Percentiles rank a stretch among this genome's conserved stretches.
Evolutionary conservation across 2,888 invertebrate genomes (phyloP).

Genomic region (Halictus quadricinctus): DNA sequence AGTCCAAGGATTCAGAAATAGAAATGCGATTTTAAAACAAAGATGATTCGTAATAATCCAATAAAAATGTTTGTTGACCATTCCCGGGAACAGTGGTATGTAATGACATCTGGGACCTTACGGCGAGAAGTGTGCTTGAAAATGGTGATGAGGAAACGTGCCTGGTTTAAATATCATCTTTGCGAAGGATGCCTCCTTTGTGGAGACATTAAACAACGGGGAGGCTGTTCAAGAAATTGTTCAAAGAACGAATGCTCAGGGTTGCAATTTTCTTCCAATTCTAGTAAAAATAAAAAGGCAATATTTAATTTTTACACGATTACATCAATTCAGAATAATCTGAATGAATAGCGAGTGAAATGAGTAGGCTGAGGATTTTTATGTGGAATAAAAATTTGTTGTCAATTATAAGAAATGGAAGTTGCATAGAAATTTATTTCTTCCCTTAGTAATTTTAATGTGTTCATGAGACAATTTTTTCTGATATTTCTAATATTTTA

Average conservation of each 20-base stretch:
- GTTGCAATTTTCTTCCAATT: background rate
- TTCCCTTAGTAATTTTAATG: too few relatives aligned
- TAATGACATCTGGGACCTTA: background rate
- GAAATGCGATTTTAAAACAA: background rate
- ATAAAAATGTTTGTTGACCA: background rate
- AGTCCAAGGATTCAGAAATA: background rate
- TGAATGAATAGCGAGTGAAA: too few relatives aligned
- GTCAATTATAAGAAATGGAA: background rate
- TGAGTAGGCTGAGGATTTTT: too few relatives aligned
- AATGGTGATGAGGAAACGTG: background rate
- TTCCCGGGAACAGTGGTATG: background rate
- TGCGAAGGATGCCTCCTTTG: background rate
- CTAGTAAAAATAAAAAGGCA: background rate
- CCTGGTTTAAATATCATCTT: background rate
- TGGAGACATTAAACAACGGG: background rate
- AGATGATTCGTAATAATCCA: background rate
- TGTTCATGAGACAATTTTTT: too few relatives aligned
- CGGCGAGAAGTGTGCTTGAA: background rate
- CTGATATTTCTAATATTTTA: too few relatives aligned
- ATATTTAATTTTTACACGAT: background rate
- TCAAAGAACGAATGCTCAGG: background rate
- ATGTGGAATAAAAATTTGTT: too few relatives aligned
- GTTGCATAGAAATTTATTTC: too few relatives aligned
- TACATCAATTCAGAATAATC: background rate
- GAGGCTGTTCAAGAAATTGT: background rate